Evolutionary conservation across 2,888 invertebrate species (phyloP), one percentile per base, ranked within the genome.

Genomic region (Phengaris arion): DNA sequence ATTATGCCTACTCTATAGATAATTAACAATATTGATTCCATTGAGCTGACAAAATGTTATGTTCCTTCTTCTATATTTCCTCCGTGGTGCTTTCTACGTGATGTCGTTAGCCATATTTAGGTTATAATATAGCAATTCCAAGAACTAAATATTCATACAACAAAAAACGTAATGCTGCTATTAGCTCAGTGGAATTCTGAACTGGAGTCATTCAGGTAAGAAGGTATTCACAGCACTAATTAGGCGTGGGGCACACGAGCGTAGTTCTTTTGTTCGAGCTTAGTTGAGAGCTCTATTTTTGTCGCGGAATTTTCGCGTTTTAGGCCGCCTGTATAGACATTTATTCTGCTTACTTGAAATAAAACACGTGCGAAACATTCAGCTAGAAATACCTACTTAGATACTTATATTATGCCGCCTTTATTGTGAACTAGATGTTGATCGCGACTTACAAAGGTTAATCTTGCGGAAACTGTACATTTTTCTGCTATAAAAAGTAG

Each of bases 201-300:
- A 64, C 68, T 68, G 48, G 68, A 68, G 46, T 48, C 68, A 46
- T 68, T 68, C 68, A 68, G 68, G 45, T 68, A 68, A 68, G 68
- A 22, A 48, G 68, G 68, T 68, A 68, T 68, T 68, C 68, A 68
- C 2, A 35, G 64, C 64, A n/a, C 68, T 68, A 68, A 68, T 68
- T 68, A 68, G 46, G 68, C 68, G 48, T 48, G 48, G 15, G 13
- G 48, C n/a, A 68, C 48, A 68, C 68, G 68, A 68, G 68, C 68
- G n/a, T 9, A 68, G 64, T 64, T 59, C 64, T 64, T 64, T 64
- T 64, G 64, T 64, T 64, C 64, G 35, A 12, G 59, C 22, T 22
- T 59, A 59, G 64, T 64, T 15, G 64, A 64, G 64, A 64, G 64
- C 12, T 64, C 64, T 64, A 64, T 64, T 64, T 64, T 64, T 64